Base-by-base conservation (phyloP, 1,140 invertebrate genomes). In the Amphibalanus amphitrite region DNA sequence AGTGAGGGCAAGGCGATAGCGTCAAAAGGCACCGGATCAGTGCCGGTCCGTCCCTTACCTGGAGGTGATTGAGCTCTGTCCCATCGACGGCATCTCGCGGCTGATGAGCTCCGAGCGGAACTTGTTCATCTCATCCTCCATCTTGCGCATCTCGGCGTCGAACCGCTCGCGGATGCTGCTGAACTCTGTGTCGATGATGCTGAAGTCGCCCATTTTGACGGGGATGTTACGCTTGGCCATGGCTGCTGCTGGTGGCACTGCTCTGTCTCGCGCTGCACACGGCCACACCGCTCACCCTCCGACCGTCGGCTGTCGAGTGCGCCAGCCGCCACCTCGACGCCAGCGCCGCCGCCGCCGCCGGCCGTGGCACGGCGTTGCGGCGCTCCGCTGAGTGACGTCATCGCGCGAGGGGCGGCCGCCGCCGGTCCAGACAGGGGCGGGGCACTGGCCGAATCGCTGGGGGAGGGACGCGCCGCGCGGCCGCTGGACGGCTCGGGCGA, bases 51-150 rank as follows among this genome's bases (percentile, higher is more conserved):
- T 15, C 33, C 33, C 47, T 8, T 59, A 59, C 47, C 47, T 59
- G 47, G 47, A 59, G 13, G 47, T 59, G 47, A 59, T 59, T 3
- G 47, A 59, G 47, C 47, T 59, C 47, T 59, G 47, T 1, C 10
- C 47, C 47, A 59, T 1, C 47, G 33, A 38, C 33, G 47, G 47
- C 47, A 59, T 59, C 82, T 95, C 92, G 76, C 90, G 85, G 80
- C 93, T 93, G 88, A 94, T 90, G 70, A 96, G 83, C 81, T 96
- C 93, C 72, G 89, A 90, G 74, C 95, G 85, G 84, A 97, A 95
- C 82, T 91, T 90, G 79, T 90, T 89, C 95, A 97, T 97, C 83
- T 97, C 95, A 75, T 97, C 93, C 83, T 97, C 95, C 92, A 97
- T 97, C 83, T 93, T 92, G 76, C 89, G 85, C 95, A 97, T 97